Evolutionary conservation across 2,888 invertebrate species (phyloP).

Genomic region (Athalia rosae): DNA sequence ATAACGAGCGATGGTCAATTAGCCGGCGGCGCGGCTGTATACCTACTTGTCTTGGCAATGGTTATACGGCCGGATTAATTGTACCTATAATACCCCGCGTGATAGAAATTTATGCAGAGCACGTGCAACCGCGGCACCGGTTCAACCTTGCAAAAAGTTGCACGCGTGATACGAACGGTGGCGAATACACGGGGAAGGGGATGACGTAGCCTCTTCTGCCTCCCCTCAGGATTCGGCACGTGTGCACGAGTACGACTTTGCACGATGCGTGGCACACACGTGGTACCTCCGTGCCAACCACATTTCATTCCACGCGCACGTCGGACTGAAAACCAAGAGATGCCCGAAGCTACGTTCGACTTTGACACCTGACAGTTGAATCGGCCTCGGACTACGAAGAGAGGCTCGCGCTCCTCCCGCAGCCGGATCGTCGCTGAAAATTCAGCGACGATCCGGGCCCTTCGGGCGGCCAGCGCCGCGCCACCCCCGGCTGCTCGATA

Average conservation of each 20-base stretch:
- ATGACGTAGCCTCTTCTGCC: background rate
- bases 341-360: slow-evolving; percentile 2
- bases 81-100: background rate
- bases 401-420: slow-evolving; percentile 25
- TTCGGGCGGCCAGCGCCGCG: slow-evolving; percentile 10
- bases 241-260: background rate
- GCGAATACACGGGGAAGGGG: background rate
- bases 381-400: slow-evolving; percentile 30
- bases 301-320: slow-evolving; percentile 27
- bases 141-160: background rate
- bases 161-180: background rate
- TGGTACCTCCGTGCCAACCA: background rate
- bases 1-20: slow-evolving; percentile 10
- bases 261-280: background rate
- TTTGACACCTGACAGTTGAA: slow-evolving; percentile 43
- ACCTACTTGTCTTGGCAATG: slow-evolving; percentile 15
- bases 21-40: slow-evolving; percentile 11
- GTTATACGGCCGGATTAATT: slow-evolving; percentile 35
- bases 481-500: too few species aligned
- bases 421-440: slow-evolving; percentile 32
- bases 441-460: slow-evolving; percentile 7
- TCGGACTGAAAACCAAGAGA: background rate
- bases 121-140: slow-evolving; percentile 2
- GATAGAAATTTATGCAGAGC: slow-evolving; percentile 39
- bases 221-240: background rate